Evolutionary conservation across 2,888 invertebrate genomes (phyloP), one percentile per base, ranked within the genome.

Genomic region (Philonicus albiceps): DNA sequence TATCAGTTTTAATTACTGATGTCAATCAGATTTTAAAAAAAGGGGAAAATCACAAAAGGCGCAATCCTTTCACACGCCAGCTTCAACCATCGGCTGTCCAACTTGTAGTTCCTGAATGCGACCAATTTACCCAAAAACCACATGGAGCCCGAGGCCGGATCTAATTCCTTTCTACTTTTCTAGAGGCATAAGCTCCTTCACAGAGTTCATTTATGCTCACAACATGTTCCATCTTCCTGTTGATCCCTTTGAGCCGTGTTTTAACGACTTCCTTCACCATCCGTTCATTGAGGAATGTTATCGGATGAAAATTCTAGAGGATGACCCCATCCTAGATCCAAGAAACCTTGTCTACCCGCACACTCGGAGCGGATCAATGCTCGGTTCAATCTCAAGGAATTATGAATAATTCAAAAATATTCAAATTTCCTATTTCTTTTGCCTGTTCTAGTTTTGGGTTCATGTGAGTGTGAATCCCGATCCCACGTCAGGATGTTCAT

Each of bases 401-500:
- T 74, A 74, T 74, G 74, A 74, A 74, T 74, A 74, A 74, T 74
- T 31, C 74, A 74, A 74, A 74, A 74, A 74, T 74, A 74, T 74
- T 74, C 74, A 74, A 74, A 74, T 74, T 74, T 74, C 34, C 34
- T 11, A 34, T 27, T 64, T 64, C 53, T 19, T 64, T 64, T 64
- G 64, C 27, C 27, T 11, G 64, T 27, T 64, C 64, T 64, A 19
- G 64, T 27, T 64, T 64, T 64, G 64, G 27, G 27, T 64, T 22
- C 64, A 64, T 64, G 64, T 64, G 64, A 8, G 27, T 64, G 27
- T 64, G 64, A 64, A 22, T 27, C 27, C 53, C 53, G 19, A 34
- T 73, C 31, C 73, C 37, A 34, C 7, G 5, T 31, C 34, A 30
- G 74, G 34, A 30, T 34, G 49, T n/a, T 49, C 49, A n/a, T 49